Evolutionary conservation across 2,113 vertebrate genomes (phyloP).

Genomic region (Tursiops truncatus): DNA sequence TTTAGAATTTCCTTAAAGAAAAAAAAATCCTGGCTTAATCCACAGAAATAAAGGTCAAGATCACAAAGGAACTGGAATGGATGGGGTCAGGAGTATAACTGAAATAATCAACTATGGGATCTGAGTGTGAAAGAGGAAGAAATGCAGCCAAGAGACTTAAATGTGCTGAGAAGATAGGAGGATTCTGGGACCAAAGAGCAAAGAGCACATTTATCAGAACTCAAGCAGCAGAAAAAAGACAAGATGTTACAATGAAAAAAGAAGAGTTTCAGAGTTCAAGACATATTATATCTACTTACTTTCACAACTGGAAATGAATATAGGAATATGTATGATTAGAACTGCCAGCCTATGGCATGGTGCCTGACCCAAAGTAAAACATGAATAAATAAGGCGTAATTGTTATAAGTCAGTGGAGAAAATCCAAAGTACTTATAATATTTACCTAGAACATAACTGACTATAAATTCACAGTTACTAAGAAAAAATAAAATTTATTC

Average conservation of each 20-base stretch:
- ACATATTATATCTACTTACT: background rate
- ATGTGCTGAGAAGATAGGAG: background rate
- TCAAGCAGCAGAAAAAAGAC: background rate
- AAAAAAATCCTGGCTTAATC: background rate
- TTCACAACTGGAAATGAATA: background rate
- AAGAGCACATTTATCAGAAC: constrained; percentile 14
- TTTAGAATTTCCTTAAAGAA: background rate
- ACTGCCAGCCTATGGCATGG: background rate
- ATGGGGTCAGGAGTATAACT: background rate
- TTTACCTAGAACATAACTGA: constrained; percentile 50
- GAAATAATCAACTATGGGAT: background rate
- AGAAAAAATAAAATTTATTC: constrained; percentile 52
- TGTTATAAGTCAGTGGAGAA: background rate
- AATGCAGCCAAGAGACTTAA: constrained; percentile 5
- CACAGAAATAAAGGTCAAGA: constrained; percentile 17
- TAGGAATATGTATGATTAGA: background rate
- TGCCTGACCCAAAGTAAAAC: background rate
- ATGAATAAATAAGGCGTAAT: background rate
- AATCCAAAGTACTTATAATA: constrained; percentile 40
- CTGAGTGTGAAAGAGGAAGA: background rate
- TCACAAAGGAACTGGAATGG: background rate
- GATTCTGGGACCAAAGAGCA: background rate
- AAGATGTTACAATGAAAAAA: background rate
- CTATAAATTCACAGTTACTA: background rate
- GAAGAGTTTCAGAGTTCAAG: background rate